A percentile compares a stretch with the other conserved stretches of the same genome.
phyloP scores from a whole-genome alignment of 2,797 vertebrate genomes.

The Micropoecilia bifurca region DNA sequence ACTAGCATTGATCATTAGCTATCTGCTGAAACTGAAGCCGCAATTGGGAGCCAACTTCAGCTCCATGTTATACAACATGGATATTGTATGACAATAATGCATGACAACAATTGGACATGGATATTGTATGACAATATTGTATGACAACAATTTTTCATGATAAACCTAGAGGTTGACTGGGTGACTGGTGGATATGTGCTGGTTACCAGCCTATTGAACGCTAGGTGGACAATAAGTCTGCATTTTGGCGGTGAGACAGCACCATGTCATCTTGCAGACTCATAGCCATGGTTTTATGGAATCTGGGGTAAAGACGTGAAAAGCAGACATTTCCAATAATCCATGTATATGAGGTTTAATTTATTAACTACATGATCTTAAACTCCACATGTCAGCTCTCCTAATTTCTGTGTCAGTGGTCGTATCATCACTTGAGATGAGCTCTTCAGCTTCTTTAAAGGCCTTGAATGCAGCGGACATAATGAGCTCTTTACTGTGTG shows the following conservation, averaged over 20 bases:
- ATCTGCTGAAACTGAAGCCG: too few species aligned
- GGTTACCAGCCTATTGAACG: too few species aligned
- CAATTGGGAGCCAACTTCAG: too few species aligned
- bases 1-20: neutral
- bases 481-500: conserved; percentile 1
- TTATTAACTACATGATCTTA: conserved; percentile 7
- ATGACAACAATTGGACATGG: too few species aligned
- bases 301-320: neutral
- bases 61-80: too few species aligned
- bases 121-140: too few species aligned
- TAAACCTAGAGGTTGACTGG: too few species aligned
- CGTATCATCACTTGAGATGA: neutral
- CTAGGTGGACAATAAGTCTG: neutral
- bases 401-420: neutral
- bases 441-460: conserved; percentile 1
- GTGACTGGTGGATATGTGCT: too few species aligned
- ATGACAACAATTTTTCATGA: too few species aligned
- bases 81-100: too few species aligned
- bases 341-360: neutral
- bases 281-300: conserved; percentile 1
- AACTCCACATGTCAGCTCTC: conserved; percentile 4
- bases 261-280: conserved; percentile 17
- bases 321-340: neutral
- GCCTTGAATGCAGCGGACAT: conserved; percentile 11
- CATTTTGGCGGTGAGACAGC: neutral